Conservation (phyloP, 2,797 vertebrate genomes). For the Ctenochaetus hawaiiensis region DNA sequence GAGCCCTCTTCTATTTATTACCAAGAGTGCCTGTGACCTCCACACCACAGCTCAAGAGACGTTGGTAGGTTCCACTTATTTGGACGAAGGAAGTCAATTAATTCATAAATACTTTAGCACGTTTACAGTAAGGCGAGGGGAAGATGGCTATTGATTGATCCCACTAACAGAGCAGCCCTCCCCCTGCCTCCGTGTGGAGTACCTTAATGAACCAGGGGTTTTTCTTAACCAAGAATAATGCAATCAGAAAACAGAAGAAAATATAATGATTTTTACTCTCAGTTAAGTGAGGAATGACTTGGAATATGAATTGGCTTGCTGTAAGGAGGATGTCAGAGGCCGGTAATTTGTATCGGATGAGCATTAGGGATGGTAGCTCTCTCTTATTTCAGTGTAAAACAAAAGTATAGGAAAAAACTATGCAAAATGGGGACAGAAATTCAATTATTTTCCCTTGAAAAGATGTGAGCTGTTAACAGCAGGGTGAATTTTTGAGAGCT, state of each 20-base stretch:
- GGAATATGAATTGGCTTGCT: constrained; percentile 55
- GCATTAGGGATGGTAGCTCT: constrained; percentile 35
- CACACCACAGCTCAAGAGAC: constrained; percentile 66
- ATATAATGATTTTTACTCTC: constrained; percentile 71
- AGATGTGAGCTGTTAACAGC: not conserved
- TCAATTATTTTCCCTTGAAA: not conserved
- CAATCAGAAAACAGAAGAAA: constrained; percentile 64
- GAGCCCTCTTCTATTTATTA: constrained; percentile 83
- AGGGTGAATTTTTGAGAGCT: not conserved
- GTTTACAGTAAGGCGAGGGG: constrained; percentile 88
- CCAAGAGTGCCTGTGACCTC: constrained; percentile 78
- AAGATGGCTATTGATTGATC: constrained; percentile 87
- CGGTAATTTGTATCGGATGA: constrained; percentile 48
- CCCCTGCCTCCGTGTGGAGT: constrained; percentile 61
- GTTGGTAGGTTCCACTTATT: constrained; percentile 73
- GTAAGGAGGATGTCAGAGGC: constrained; percentile 49
- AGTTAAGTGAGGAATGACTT: constrained; percentile 57
- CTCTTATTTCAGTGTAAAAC: constrained; percentile 24
- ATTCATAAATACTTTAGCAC: constrained; percentile 91
- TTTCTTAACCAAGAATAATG: constrained; percentile 76
- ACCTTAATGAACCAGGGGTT: constrained; percentile 71
- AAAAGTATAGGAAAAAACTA: constrained; percentile 16
- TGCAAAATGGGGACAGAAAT: not conserved
- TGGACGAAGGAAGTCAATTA: constrained; percentile 86
- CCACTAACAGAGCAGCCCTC: constrained; percentile 81